Evolutionary conservation across 2,797 vertebrate species (phyloP).

Genomic region (Hoplostethus mediterraneus): DNA sequence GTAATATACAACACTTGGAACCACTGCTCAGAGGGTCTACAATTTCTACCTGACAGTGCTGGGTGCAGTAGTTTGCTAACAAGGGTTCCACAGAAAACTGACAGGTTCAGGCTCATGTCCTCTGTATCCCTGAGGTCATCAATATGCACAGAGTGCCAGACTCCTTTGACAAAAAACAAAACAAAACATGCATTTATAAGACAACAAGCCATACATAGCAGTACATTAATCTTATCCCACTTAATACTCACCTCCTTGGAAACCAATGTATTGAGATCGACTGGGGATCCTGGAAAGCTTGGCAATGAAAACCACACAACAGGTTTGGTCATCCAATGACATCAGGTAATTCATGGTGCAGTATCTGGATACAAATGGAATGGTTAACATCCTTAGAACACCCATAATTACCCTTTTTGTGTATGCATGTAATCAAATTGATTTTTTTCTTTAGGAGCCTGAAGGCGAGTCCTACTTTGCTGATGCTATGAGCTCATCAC

Average conservation of each 20-base stretch:
- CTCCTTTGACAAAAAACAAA: constrained; percentile 62
- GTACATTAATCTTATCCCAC: neutral
- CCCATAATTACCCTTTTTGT: neutral
- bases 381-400: neutral
- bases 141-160: constrained; percentile 83
- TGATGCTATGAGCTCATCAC: constrained; percentile 84
- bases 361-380: constrained; percentile 68
- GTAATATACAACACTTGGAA: neutral
- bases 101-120: constrained; percentile 82
- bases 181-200: constrained; percentile 9
- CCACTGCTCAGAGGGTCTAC: neutral
- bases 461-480: constrained; percentile 75
- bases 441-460: neutral
- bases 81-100: constrained; percentile 78
- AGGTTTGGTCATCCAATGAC: constrained; percentile 54
- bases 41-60: constrained; percentile 58
- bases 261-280: constrained; percentile 81
- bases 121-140: constrained; percentile 84
- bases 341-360: constrained; percentile 84
- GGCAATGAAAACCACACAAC: constrained; percentile 81
- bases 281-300: constrained; percentile 81
- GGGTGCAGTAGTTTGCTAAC: constrained; percentile 79
- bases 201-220: fast-evolving
- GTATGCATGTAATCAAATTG: neutral
- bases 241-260: constrained; percentile 82